Percentiles rank a stretch among this genome's conserved stretches.
Conservation (phyloP, 1,140 invertebrate species). For the Cydia amplana region DNA sequence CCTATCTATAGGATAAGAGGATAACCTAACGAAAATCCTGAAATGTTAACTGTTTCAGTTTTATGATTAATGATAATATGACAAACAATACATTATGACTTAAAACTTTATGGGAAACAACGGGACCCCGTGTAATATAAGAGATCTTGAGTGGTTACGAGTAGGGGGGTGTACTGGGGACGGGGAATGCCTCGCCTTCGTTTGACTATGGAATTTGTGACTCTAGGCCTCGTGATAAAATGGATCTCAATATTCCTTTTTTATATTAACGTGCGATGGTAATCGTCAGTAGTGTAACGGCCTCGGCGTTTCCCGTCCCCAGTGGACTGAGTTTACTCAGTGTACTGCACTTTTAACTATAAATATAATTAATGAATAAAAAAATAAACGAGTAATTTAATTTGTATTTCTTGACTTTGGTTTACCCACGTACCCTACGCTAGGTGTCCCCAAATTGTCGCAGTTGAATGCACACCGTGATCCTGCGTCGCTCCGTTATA, state of each 20-base stretch:
- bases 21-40: no score
- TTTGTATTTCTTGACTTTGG: slow-evolving; percentile 34
- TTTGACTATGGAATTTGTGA: slow-evolving; percentile 47
- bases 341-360: slow-evolving; percentile 67
- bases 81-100: no score
- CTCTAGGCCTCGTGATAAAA: slow-evolving; percentile 58
- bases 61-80: no score
- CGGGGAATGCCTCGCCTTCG: not conserved
- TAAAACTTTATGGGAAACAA: no score
- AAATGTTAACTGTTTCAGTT: no score
- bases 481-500: no score
- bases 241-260: slow-evolving; percentile 68
- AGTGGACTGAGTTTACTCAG: slow-evolving; percentile 58
- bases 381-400: slow-evolving; percentile 46
- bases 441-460: no score
- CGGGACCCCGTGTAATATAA: slow-evolving; percentile 30
- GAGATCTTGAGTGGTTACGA: slow-evolving; percentile 34
- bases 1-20: no score
- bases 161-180: slow-evolving; percentile 1
- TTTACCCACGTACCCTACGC: not conserved
- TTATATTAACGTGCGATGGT: slow-evolving; percentile 36
- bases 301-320: slow-evolving; percentile 54
- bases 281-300: slow-evolving; percentile 13
- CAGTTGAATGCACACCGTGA: no score
- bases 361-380: slow-evolving; percentile 71